A percentile compares a stretch with the other conserved stretches of the same genome.
phyloP scores from a whole-genome alignment of 2,888 invertebrate species.

The Syrista parreyssii region DNA sequence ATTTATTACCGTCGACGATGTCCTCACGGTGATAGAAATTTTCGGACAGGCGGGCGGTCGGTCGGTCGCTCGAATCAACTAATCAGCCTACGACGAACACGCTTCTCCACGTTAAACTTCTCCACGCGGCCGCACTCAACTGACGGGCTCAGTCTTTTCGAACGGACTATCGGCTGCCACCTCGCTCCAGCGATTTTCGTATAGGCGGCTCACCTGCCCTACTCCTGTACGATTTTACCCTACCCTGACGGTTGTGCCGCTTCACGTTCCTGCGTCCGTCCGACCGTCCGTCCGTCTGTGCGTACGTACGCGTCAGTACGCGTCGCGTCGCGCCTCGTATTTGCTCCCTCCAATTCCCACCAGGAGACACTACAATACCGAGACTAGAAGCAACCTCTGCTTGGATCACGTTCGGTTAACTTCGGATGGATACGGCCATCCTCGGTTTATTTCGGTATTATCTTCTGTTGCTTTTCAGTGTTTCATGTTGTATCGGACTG shows the following conservation, averaged over 20 bases:
- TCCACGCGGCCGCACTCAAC: constrained; percentile 48
- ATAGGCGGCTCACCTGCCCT: constrained; percentile 17
- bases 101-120: background rate
- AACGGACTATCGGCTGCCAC: constrained; percentile 27
- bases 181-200: constrained; percentile 29
- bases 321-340: background rate
- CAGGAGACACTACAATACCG: background rate
- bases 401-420: background rate
- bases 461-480: background rate
- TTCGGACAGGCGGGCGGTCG: background rate
- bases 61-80: background rate
- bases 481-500: background rate
- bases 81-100: background rate
- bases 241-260: constrained; percentile 6
- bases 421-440: background rate
- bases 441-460: background rate
- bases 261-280: background rate
- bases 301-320: background rate
- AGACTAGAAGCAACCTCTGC: background rate
- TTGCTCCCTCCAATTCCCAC: background rate
- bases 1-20: background rate
- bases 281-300: background rate
- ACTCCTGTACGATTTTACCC: constrained; percentile 12
- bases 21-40: background rate
- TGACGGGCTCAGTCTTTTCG: constrained; percentile 46